Conservation (phyloP, 2,888 invertebrate species). For the Tolmerus cingulatus region DNA sequence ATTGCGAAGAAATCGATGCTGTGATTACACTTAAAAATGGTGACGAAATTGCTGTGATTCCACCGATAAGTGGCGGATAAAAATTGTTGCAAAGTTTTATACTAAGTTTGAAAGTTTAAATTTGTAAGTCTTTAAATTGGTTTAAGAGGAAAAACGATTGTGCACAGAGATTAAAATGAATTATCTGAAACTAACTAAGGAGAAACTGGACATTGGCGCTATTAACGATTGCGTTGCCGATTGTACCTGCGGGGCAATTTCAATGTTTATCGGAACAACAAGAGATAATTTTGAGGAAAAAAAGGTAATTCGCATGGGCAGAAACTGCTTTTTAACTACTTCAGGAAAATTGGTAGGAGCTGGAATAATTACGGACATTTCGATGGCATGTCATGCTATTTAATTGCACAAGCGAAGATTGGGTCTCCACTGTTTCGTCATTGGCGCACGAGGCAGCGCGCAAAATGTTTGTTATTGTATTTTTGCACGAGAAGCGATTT, state of each 20-base stretch:
- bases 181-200: conserved; percentile 72
- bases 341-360: neutral
- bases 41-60: conserved; percentile 91
- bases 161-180: conserved; percentile 66
- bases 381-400: neutral
- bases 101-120: neutral
- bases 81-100: neutral
- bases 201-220: conserved; percentile 73
- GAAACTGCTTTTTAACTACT: neutral
- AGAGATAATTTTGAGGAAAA: conserved; percentile 84
- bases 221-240: conserved; percentile 73
- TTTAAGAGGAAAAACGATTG: conserved; percentile 8
- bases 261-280: conserved; percentile 89
- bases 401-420: neutral
- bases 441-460: neutral
- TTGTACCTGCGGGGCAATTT: conserved; percentile 85
- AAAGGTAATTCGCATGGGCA: conserved; percentile 62
- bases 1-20: conserved; percentile 67
- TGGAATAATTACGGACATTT: neutral
- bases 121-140: conserved; percentile 1
- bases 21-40: conserved; percentile 69
- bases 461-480: neutral
- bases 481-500: neutral
- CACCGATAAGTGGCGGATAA: conserved; percentile 92
- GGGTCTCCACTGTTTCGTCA: neutral